A percentile compares a stretch with the other conserved stretches of the same genome.
Conservation (phyloP, 2,113 vertebrate genomes). For the Perca schrenkii region DNA sequence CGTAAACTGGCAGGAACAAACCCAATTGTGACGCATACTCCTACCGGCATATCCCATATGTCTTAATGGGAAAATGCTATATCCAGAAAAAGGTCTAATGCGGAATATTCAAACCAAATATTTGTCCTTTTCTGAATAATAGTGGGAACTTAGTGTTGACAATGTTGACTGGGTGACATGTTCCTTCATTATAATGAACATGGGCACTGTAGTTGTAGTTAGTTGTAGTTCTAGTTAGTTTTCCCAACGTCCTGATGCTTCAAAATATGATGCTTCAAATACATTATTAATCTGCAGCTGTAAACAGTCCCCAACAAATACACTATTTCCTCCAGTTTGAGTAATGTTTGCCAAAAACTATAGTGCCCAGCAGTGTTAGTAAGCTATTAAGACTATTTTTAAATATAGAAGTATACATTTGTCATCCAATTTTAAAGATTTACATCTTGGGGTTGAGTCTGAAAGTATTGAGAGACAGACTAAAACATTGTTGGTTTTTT, state of each 20-base stretch:
- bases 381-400: neutral
- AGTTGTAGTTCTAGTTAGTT: neutral
- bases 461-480: neutral
- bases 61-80: no score
- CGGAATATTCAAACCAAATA: no score
- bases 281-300: neutral
- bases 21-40: no score
- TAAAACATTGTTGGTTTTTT: neutral
- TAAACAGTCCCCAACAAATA: neutral
- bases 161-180: neutral
- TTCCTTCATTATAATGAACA: constrained; percentile 20
- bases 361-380: neutral
- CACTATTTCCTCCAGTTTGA: neutral
- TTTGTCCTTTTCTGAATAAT: no score
- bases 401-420: neutral
- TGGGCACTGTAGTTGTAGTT: neutral
- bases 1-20: no score
- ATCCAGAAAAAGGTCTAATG: no score
- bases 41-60: no score
- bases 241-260: neutral
- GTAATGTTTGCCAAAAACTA: neutral
- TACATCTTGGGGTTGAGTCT: neutral
- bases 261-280: neutral
- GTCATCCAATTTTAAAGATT: neutral
- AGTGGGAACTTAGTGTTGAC: no score